Base-by-base conservation (phyloP, 2,113 vertebrate species). In the Muntiacus reevesi region DNA sequence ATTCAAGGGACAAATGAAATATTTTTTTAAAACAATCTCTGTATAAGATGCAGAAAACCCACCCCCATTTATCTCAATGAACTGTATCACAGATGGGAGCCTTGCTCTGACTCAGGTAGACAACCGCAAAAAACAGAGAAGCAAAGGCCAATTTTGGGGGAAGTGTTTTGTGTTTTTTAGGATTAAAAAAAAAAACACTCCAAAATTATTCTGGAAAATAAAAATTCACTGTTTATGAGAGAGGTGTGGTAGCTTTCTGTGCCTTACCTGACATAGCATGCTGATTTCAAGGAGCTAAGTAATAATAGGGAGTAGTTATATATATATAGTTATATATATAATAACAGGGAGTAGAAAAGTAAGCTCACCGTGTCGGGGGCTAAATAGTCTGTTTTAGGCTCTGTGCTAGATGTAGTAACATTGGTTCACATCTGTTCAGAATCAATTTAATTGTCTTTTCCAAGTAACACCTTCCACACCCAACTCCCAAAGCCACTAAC, bases 401-500 rank as follows among this genome's bases (percentile, higher is more conserved):
- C 36, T 57, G 36, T 84, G 87, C 67, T 86, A 87, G 91, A 36
- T 89, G 16, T 36, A 36, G 27, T 81, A 94, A 89, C 54, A 23
- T 36, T 94, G 86, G 74, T 90, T 94, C 88, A 54, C 67, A 94
- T 78, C 78, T 97, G 83, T 76, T 62, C 30, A 87, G 60, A 71
- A 95, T 96, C 89, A 86, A 59, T 87, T 92, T 93, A 91, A 93
- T 95, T 93, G 95, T 89, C 67, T 97, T 96, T 93, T 97, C 93
- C 52, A 89, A 93, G 50, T 27, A 97, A 89, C 27, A 89, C 95
- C 94, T 94, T 97, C 79, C 96, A 47, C 79, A 50, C 92, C 94
- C 96, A 94, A 93, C 40, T 97, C 74, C 94, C 78, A 87, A 88
- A 92, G 92, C 64, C 43, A 89, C 59, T 95, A 88, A 93, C 85